Base-by-base conservation (phyloP, 2,888 invertebrate genomes). In the Watsonalla binaria region DNA sequence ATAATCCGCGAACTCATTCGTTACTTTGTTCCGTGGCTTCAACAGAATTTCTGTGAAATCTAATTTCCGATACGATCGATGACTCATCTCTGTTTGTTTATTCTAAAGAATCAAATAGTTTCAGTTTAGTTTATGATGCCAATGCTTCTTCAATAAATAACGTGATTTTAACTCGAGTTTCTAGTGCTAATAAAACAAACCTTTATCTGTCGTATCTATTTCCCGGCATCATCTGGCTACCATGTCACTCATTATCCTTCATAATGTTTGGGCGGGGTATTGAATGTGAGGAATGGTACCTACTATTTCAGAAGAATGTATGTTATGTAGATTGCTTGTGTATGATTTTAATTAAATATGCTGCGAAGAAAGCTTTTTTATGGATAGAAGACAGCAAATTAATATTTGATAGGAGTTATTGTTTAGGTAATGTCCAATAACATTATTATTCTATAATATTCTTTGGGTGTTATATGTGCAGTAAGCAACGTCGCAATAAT, bases 401-500 rank as follows among this genome's bases (percentile, higher is more conserved):
- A 24, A 24, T 2, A 24, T 24, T 24, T 24, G 24, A 24, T 2
- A 4, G 2, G 24, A 24, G 24, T 2, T 24, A 24, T 24, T 24
- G 1, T 24, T 24, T 24, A 24, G 24, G 24, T 24, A 24, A 24
- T 2, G 24, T 24, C 24, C 2, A 24, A 4, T 24, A 24, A 24
- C 24, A 24, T 24, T 24, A 24, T 24, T 24, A 1, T 1, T 24
- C 24, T 24, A 24, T 24, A 2, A 24, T 24, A 4, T 24, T 24
- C 24, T 24, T 24, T 11, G 8, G 5, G 5, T 42, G 2, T 11
- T 42, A 42, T 42, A 75, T 79, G 79, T 80, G 80, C 73, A 71
- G 68, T 63, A 78, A 76, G 78, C 75, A 74, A 75, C 85, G 86
- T 80, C 88, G 86, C 86, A 84, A 73, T 82, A 78, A 69, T 84